Percentiles rank a stretch among this genome's conserved stretches.
Evolutionary conservation across 2,797 vertebrate genomes (phyloP).

Genomic region (Schizothorax lantsangensis): DNA sequence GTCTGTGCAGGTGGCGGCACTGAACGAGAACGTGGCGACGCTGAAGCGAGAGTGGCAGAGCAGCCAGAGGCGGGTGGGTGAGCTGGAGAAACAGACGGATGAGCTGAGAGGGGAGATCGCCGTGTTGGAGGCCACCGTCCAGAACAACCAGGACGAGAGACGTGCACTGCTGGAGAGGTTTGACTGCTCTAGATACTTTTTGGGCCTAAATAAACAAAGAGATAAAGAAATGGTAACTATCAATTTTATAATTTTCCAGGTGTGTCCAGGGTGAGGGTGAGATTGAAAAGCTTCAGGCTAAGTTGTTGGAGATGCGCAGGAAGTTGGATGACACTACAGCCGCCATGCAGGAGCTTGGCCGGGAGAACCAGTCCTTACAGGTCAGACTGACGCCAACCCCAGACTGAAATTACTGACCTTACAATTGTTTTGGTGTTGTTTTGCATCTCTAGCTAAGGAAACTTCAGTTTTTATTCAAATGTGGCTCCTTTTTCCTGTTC

Average conservation of each 20-base stretch:
- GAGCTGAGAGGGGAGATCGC: conserved; percentile 96
- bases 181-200: background rate
- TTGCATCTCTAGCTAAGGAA: background rate
- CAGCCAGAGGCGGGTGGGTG: conserved; percentile 88
- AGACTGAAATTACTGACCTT: background rate
- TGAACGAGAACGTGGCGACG: conserved; percentile 95
- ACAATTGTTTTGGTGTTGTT: background rate
- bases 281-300: conserved; percentile 95
- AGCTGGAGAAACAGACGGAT: conserved; percentile 96
- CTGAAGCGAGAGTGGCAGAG: conserved; percentile 96
- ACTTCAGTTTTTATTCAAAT: background rate
- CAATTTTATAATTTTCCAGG: conserved; percentile 70
- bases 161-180: conserved; percentile 93
- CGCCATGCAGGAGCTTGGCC: conserved; percentile 96
- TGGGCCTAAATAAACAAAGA: background rate
- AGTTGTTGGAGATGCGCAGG: conserved; percentile 90
- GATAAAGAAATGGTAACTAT: background rate
- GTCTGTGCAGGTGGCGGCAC: conserved; percentile 87
- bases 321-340: conserved; percentile 97
- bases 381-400: conserved; percentile 66
- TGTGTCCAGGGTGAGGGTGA: conserved; percentile 96
- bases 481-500: conserved; percentile 10
- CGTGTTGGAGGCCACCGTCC: conserved; percentile 95
- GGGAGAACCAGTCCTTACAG: conserved; percentile 98
- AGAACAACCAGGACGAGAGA: conserved; percentile 98